A percentile compares a stretch with the other conserved stretches of the same genome.
These are phyloP conservation scores for Mionectes macconnelli DNA, from an alignment of 2,113 vertebrate genomes.

Conservation along the genomic window DNA sequence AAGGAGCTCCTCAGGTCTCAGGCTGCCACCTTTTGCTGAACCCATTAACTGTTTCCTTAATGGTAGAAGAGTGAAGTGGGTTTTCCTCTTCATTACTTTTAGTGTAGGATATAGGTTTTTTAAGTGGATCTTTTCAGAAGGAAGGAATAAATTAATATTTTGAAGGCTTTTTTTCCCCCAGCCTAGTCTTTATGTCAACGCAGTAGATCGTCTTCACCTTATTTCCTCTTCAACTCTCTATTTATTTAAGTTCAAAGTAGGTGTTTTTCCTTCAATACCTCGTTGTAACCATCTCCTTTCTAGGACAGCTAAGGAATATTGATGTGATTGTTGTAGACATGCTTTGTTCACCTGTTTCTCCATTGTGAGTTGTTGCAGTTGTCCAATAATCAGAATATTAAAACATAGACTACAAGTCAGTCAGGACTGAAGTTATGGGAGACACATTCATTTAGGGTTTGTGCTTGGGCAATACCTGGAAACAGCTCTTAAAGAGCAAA, in stretches of 20 bases:
- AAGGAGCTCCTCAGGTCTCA: constrained; percentile 16
- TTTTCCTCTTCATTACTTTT: constrained; percentile 42
- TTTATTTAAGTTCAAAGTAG: not conserved
- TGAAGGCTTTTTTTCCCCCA: not conserved
- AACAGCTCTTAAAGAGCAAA: not conserved
- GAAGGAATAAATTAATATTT: not conserved
- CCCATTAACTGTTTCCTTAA: constrained; percentile 56
- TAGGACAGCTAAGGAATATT: not conserved
- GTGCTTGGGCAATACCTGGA: not conserved
- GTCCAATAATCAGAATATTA: not conserved
- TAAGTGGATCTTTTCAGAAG: not conserved
- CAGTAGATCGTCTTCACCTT: not conserved
- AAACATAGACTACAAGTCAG: not conserved
- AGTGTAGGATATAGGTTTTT: constrained; percentile 1
- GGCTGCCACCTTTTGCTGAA: constrained; percentile 40
- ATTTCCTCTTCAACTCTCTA: not conserved
- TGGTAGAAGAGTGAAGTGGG: constrained; percentile 60
- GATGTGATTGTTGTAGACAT: not conserved
- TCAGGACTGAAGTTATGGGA: not conserved
- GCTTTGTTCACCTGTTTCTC: not conserved
- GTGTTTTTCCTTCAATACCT: not conserved
- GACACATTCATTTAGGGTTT: not conserved
- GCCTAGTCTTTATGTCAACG: not conserved
- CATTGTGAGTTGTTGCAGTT: not conserved
- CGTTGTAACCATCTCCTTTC: not conserved